Evolutionary conservation across 2,797 vertebrate genomes (phyloP), one percentile per base, ranked within the genome.

Genomic region (Sardinella longiceps): DNA sequence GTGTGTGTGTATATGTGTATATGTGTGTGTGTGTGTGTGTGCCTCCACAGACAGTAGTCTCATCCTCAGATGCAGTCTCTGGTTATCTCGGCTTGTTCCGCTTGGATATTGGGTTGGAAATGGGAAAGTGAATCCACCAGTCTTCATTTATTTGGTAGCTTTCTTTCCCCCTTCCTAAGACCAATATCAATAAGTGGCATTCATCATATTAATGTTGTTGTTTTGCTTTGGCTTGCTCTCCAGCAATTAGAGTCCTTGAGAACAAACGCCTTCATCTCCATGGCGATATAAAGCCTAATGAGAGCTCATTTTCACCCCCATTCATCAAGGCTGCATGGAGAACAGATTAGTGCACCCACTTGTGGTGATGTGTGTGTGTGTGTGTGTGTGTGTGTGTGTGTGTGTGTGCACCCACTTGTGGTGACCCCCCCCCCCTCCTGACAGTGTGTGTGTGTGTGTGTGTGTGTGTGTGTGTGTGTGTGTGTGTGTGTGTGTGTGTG

Each of bases 201-300:
- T 74, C 37, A 43, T 39, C 37, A 77, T 77, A 77, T 77, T 77
- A 77, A 43, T 77, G 70, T 77, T 33, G 70, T 77, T 77, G 33
- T 77, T 74, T 74, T 43, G 39, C 37, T 77, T 43, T 77, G 70
- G n/a, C 15, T 37, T 37, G 63, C 33, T 6, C 37, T 77, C 18
- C 3, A 33, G 33, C 33, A 77, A 77, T 77, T 39, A 77, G 12
- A 43, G 6, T 77, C 30, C 66, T 74, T 5, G 2, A 74, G 66
- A 74, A 39, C n/a, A n/a, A 74, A 39, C 33, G 14, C 39, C 81
- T 81, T 81, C 9, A 81, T 81, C 56, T 56, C 37, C 81, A 48
- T 58, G 23, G 20, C 18, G 15, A 58, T 39, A 56, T 37, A 82
- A 82, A 37, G 50, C 70, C 18, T 83, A 83, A 83, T 83, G 25